phyloP scores from a whole-genome alignment of 1,140 invertebrate species.

The Aphis gossypii region DNA sequence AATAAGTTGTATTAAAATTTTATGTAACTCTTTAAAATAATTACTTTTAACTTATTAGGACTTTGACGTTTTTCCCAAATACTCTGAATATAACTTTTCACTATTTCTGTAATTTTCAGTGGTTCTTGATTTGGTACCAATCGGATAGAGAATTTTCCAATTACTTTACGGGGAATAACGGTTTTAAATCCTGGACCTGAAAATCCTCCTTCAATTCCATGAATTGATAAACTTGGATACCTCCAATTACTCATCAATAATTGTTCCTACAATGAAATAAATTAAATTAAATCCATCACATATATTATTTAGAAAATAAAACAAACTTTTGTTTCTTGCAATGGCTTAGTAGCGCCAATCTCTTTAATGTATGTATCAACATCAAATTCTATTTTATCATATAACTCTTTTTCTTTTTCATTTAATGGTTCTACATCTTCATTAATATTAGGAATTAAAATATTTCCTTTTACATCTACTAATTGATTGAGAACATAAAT shows the following conservation, averaged over 20 bases:
- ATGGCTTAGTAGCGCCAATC: conserved; percentile 75
- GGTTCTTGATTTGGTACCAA: conserved; percentile 92
- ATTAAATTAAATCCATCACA: neutral
- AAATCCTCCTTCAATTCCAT: conserved; percentile 94
- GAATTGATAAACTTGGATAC: conserved; percentile 86
- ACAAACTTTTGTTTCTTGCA: conserved; percentile 72
- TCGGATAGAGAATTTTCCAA: conserved; percentile 95
- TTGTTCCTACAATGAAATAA: conserved; percentile 65
- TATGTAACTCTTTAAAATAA: neutral
- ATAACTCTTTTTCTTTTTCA: conserved; percentile 78
- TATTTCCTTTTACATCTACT: conserved; percentile 83
- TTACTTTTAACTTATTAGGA: conserved; percentile 85
- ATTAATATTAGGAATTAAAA: conserved; percentile 81
- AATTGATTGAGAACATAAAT: conserved; percentile 84
- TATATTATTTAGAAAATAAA: conserved; percentile 33
- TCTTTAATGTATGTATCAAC: conserved; percentile 78
- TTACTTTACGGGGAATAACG: conserved; percentile 93
- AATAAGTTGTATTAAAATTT: no score
- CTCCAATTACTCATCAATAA: conserved; percentile 91
- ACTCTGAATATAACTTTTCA: conserved; percentile 77
- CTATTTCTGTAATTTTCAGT: conserved; percentile 76
- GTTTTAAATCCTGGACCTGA: conserved; percentile 91
- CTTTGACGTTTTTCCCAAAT: conserved; percentile 75
- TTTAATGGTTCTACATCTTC: conserved; percentile 80
- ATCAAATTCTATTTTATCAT: conserved; percentile 91